Base-by-base conservation (phyloP, 2,888 invertebrate species). In the Stratiomys singularior region DNA sequence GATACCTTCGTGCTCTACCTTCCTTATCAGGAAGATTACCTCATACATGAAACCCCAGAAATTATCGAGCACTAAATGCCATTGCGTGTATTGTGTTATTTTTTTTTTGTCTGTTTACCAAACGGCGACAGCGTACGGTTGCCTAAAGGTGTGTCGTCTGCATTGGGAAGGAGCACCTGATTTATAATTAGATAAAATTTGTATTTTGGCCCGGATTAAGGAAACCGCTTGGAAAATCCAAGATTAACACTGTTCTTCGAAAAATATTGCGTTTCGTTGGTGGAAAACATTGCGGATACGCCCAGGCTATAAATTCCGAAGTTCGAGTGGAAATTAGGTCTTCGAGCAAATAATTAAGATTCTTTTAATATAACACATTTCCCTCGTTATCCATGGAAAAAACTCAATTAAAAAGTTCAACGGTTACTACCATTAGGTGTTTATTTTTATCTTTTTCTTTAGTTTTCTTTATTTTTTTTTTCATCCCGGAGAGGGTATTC, bases 61-160 rank as follows among this genome's bases (percentile, higher is more conserved):
- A 69, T 47, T 47, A 69, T 69, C 46, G 69, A 69, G 69, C 46
- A 60, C 9, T 60, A 60, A 25, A 23, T 60, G 21, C 60, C 18
- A 25, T 60, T 60, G 23, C 25, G 21, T 60, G 60, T 69, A 46
- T 46, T 37, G 37, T 37, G n/a, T n/a, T n/a, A n/a, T n/a, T n/a
- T n/a, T n/a, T n/a, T 60, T 74, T 60, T 28, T 74, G 9, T 60
- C 74, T 74, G 60, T 74, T 74, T 74, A 37, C 74, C 60, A 21
- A 60, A 60, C 15, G 74, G 74, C 74, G 60, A 58, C 74, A 58
- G 56, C 18, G 2, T 60, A 23, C 58, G 13, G 13, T 18, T 13
- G 23, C 23, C 46, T 46, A n/a, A n/a, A 47, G 69, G 69, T 69
- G 69, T 47, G 46, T 47, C 46, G 69, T 46, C 66, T 30, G 28